Evolutionary conservation across 2,113 vertebrate species (phyloP).

Genomic region (Callithrix jacchus): DNA sequence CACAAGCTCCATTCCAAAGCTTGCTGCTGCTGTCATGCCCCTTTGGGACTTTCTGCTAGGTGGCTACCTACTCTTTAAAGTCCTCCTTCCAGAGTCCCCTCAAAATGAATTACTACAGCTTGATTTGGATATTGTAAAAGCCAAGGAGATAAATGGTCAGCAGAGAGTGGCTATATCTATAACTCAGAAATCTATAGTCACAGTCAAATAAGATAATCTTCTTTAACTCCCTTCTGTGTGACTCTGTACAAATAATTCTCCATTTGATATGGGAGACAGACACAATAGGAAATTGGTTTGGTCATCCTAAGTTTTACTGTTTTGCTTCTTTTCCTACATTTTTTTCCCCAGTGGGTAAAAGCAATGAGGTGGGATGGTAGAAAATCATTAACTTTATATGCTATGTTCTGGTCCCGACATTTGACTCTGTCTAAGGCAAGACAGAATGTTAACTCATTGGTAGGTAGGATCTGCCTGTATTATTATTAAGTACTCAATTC

Average conservation of each 20-base stretch:
- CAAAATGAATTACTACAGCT: background rate
- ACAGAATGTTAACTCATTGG: background rate
- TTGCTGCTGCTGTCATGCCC: background rate
- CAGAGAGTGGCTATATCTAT: background rate
- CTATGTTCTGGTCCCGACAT: background rate
- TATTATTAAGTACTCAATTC: background rate
- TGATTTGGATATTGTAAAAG: background rate
- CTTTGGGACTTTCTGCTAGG: background rate
- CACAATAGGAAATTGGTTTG: background rate
- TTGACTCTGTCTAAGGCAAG: background rate
- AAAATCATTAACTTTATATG: slow-evolving; percentile 6
- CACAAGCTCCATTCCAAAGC: background rate
- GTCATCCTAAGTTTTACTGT: slow-evolving; percentile 4
- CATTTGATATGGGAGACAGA: background rate
- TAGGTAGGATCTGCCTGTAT: background rate
- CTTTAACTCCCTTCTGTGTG: background rate
- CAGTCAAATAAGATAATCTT: background rate
- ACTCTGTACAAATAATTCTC: background rate
- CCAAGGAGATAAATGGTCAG: background rate
- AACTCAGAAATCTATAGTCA: background rate
- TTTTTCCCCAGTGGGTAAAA: background rate
- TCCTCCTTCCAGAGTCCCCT: background rate
- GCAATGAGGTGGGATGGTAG: background rate
- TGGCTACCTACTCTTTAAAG: background rate
- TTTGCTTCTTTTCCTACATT: background rate